Evolutionary conservation across 2,888 invertebrate species (phyloP), one percentile per base, ranked within the genome.

Genomic region (Amphipoea oculea): DNA sequence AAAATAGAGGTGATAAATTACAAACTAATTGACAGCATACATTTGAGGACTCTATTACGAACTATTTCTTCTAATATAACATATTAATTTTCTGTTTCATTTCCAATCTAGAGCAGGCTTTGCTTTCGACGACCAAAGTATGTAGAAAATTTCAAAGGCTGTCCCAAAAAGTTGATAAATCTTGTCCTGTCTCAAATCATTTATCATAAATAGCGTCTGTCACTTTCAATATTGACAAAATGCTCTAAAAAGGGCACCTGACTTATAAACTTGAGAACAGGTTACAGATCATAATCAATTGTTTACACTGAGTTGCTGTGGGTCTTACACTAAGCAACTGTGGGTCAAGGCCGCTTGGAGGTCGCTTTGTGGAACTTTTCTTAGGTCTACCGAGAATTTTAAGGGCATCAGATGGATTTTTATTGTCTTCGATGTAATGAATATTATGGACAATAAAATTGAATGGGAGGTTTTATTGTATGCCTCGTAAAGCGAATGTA

Each of bases 211-310:
- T 78, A 70, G 62, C 69, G 70, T 62, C 75, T 81, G 81, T 79
- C 83, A 89, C 70, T 85, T 79, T 81, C 70, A 89, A 85, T 70
- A 65, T 78, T 68, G 60, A 74, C 79, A 76, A 83, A 86, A 81
- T 82, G 70, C 72, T 84, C 79, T 84, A 83, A 90, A 89, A 89
- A 89, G 86, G 87, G 86, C 87, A 90, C 84, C 65, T 83, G 81
- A 48, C 63, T 79, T 65, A 76, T 81, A 76, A 74, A 83, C 90
- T 85, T 84, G 83, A 87, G 82, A 89, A 86, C 91, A 85, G 86
- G 90, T 90, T 89, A 75, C 79, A 85, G 91, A 90, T 91, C 63
- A 85, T 83, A 89, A 89, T 88, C 90, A 90, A 90, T 91, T 92
- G 92, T 91, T 91, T 89, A 90, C 91, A 83, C 73, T 73, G 73